A percentile compares a stretch with the other conserved stretches of the same genome.
phyloP scores from a whole-genome alignment of 2,797 vertebrate genomes.

The Gambelia wislizenii region DNA sequence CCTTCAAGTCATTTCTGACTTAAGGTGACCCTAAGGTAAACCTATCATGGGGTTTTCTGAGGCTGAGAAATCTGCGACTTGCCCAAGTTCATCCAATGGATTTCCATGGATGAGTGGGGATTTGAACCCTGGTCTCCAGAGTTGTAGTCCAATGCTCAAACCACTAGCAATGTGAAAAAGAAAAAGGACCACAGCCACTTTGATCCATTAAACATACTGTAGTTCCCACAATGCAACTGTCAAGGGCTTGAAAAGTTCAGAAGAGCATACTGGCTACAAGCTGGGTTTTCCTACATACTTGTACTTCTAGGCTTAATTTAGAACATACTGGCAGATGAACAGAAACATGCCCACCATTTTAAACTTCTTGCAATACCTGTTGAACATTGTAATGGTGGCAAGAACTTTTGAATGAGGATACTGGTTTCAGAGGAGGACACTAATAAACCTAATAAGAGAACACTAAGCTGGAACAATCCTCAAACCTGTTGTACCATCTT shows the following conservation, averaged over 20 bases:
- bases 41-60: no score
- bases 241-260: background rate
- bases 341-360: background rate
- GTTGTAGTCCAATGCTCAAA: no score
- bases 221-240: background rate
- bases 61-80: no score
- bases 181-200: background rate
- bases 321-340: background rate
- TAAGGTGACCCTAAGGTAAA: no score
- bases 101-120: no score
- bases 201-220: background rate
- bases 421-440: background rate
- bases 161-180: background rate
- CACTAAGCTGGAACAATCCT: background rate
- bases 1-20: no score
- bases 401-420: background rate
- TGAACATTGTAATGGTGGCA: background rate
- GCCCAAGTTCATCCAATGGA: no score
- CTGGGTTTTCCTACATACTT: no score
- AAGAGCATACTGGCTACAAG: background rate
- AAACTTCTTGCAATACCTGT: background rate
- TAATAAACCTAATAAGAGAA: background rate
- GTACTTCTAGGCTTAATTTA: background rate
- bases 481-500: background rate
- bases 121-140: no score